Base-by-base conservation (phyloP, 2,888 invertebrate species). In the Entomobrya proxima region DNA sequence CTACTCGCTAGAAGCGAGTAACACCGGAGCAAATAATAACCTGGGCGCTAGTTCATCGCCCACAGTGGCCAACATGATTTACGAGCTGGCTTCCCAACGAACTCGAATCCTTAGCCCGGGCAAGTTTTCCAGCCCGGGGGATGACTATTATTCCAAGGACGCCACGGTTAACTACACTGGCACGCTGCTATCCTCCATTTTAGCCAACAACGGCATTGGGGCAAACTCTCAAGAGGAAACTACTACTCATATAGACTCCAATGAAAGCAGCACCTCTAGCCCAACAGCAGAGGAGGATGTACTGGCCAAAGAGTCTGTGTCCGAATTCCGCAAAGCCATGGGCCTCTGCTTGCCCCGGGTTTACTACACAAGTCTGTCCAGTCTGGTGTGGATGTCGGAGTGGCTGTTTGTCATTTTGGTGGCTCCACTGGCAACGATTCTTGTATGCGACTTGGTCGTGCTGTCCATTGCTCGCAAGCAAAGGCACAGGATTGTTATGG, bases 401-500 rank as follows among this genome's bases (percentile, higher is more conserved):
- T 90, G 91, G 86, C 55, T 91, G 18, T 44, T 91, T 21, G 90
- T 91, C 61, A 86, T 91, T 61, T 55, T 90, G 7, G 85, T 91
- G 47, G 91, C 90, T 13, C 89, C 91, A 24, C 75, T 90, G 35
- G 90, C 89, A 67, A 91, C 91, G 21, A 85, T 90, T 21, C 80
- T 90, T 37, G 78, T 88, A 40, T 90, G 89, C 87, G 89, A 90
- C 86, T 88, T 91, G 35, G 91, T 92, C 90, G 92, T 92, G 61
- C 91, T 92, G 85, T 91, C 93, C 85, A 94, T 94, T 74, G 94
- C 94, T 2, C 92, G 93, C 9, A 95, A 96, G 91, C 96, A 96
- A 91, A 94, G 96, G 6, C 96, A 96, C 91, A 94, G 96, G 85
- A 96, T 96, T 89, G 96, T 96, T 35, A 95, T 96, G 64, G 96